Conservation (phyloP, 2,888 invertebrate genomes). For the Odontocerum albicorne region DNA sequence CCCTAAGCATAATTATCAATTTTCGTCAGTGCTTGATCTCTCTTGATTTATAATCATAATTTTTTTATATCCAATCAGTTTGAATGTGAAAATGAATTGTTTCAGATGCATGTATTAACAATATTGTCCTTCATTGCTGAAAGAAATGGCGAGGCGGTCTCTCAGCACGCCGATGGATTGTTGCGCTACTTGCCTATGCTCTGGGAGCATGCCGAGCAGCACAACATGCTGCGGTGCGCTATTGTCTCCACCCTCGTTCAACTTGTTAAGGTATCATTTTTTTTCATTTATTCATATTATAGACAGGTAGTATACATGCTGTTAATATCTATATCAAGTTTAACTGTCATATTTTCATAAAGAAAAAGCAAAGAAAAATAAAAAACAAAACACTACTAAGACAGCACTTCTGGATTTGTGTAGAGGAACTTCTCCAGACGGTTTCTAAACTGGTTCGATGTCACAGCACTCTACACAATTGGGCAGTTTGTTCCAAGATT, state of each 20-base stretch:
- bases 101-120: conserved; percentile 85
- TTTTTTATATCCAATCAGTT: neutral
- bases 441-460: too few species aligned
- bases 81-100: neutral
- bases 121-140: conserved; percentile 89
- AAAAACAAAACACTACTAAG: too few species aligned
- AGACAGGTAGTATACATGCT: too few species aligned
- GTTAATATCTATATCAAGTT: too few species aligned
- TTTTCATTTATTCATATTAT: neutral
- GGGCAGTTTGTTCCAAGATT: too few species aligned
- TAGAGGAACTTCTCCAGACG: too few species aligned
- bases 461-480: too few species aligned
- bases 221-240: conserved; percentile 89
- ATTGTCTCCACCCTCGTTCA: conserved; percentile 86
- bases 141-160: conserved; percentile 74
- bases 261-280: conserved; percentile 68
- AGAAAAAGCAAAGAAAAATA: too few species aligned
- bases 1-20: too few species aligned
- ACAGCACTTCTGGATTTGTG: too few species aligned
- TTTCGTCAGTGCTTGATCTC: neutral
- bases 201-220: conserved; percentile 86
- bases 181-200: conserved; percentile 82
- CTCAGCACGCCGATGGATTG: conserved; percentile 67
- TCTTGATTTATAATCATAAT: neutral
- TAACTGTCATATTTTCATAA: too few species aligned